phyloP scores from a whole-genome alignment of 2,113 vertebrate genomes.

The Irena cyanogastra region DNA sequence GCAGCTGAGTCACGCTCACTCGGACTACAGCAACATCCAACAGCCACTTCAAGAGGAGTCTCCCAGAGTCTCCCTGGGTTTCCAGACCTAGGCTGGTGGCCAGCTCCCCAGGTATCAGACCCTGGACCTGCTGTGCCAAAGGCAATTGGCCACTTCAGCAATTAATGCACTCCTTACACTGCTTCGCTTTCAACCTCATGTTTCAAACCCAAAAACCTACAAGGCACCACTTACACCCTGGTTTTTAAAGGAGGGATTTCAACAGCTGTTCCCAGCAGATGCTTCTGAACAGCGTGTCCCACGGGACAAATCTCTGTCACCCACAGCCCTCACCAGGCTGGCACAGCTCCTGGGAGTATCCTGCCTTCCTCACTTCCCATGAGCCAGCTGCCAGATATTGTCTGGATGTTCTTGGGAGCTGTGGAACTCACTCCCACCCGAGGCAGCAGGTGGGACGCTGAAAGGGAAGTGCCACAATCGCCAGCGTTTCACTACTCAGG shows the following conservation, averaged over 20 bases:
- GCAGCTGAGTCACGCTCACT: fast-evolving
- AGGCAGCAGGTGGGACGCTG: not conserved
- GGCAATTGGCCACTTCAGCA: not conserved
- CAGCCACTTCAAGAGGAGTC: fast-evolving
- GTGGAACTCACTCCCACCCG: not conserved
- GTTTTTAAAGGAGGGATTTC: not conserved
- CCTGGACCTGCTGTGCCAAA: fast-evolving
- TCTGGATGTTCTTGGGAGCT: fast-evolving
- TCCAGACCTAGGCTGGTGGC: not conserved
- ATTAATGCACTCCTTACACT: fast-evolving
- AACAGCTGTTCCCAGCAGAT: fast-evolving
- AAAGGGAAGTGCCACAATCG: fast-evolving
- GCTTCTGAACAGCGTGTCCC: fast-evolving
- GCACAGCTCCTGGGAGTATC: fast-evolving
- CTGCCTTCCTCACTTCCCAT: fast-evolving
- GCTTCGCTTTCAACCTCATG: fast-evolving
- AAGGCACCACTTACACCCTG: not conserved
- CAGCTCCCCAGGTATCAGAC: too few species aligned
- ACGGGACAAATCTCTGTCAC: fast-evolving
- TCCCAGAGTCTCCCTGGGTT: too few species aligned
- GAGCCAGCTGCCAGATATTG: not conserved
- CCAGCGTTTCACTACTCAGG: fast-evolving
- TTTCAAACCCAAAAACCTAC: not conserved
- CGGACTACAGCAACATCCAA: fast-evolving
- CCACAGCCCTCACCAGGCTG: fast-evolving